Evolutionary conservation across 1,140 invertebrate genomes (phyloP).

Genomic region (Scaptomyza montana): DNA sequence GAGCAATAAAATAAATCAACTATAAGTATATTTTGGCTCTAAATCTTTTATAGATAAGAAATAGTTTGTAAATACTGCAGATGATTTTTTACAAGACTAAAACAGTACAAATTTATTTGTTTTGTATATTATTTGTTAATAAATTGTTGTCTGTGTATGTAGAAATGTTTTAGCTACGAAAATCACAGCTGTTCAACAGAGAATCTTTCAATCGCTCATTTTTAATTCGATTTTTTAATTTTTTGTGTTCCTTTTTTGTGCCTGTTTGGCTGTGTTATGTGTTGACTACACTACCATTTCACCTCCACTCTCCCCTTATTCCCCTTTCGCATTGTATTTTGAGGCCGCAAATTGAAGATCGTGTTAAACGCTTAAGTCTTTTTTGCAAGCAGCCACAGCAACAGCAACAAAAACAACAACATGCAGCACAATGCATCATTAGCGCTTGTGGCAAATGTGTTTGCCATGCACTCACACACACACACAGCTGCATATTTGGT

Average conservation of each 20-base stretch:
- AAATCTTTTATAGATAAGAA: no score
- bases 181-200: not conserved
- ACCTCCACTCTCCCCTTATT: not conserved
- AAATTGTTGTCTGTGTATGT: no score
- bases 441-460: slow-evolving; percentile 77
- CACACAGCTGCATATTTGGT: slow-evolving; percentile 33
- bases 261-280: slow-evolving; percentile 7
- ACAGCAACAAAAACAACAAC: slow-evolving; percentile 15
- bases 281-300: slow-evolving; percentile 15
- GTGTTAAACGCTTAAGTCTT: slow-evolving; percentile 78
- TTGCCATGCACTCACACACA: slow-evolving; percentile 51
- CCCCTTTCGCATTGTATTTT: slow-evolving; percentile 49
- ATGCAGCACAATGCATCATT: slow-evolving; percentile 75
- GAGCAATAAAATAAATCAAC: no score
- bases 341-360: slow-evolving; percentile 81
- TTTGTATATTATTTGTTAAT: no score
- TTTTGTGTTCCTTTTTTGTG: slow-evolving; percentile 14
- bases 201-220: not conserved
- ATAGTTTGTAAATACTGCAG: no score
- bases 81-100: no score
- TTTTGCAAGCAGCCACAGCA: slow-evolving; percentile 23
- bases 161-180: not conserved
- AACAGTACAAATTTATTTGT: no score
- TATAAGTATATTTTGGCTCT: no score
- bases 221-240: not conserved